Evolutionary conservation across 1,140 invertebrate species (phyloP), one percentile per base, ranked within the genome.

Genomic region (Gonioctena quinquepunctata): DNA sequence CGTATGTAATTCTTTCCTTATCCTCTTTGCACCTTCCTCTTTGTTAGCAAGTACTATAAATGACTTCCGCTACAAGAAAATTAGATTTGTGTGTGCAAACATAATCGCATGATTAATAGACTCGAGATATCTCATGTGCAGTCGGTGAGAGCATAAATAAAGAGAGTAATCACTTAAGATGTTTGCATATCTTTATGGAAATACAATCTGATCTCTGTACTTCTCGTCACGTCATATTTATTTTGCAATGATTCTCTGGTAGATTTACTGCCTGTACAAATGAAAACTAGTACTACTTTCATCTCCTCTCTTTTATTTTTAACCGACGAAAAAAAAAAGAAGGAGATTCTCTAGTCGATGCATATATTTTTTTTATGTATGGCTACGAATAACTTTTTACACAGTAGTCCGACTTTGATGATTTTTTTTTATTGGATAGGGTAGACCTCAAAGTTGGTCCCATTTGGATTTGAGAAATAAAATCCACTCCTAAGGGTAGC

Each of bases 1-100:
- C 26, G 60, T 49, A 27, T 27, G 49, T 54, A 23, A 33, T 33
- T 21, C 49, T 21, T 28, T 57, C 27, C 57, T 48, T 61, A 61
- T 68, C 66, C 28, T 16, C 13, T 25, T 27, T 21, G 57, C 57
- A 63, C 13, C 59, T 63, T 69, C 56, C 66, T 69, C 67, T 69
- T 69, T 69, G 67, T 69, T 69, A 16, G 18, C 50, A 61, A 25
- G 7, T 25, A 60, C 54, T 65, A 65, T 48, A 65, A 61, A 65
- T 70, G 62, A 70, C 68, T 70, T 70, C 68, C 68, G 68, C 65
- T 70, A 52, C 5, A 62, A 70, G 68, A 59, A 70, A 59, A 70
- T 70, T 65, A 52, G 68, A 70, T 70, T 70, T 70, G 62, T 56
- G 60, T 70, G 42, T 49, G 62, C 68, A 42, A 70, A 65, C 56